Conservation (phyloP, 2,113 vertebrate genomes). For the Nothocercus nigrocapillus region DNA sequence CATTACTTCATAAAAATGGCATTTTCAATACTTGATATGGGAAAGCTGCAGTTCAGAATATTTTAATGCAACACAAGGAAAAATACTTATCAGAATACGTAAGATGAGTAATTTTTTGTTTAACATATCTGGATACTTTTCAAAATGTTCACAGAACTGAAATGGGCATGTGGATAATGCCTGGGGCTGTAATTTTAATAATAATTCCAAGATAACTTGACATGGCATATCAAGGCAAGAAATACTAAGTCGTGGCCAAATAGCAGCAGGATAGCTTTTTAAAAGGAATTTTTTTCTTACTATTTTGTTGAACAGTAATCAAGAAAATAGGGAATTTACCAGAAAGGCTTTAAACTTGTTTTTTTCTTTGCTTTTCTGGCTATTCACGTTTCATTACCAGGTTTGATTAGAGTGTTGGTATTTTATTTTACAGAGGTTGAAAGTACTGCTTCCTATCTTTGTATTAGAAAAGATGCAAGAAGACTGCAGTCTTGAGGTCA, state of each 20-base stretch:
- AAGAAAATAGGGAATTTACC: neutral
- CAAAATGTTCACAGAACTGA: slow-evolving; percentile 1
- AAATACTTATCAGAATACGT: neutral
- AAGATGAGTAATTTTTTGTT: neutral
- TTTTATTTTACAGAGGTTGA: neutral
- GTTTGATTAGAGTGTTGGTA: neutral
- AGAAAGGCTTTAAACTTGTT: neutral
- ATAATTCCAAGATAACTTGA: slow-evolving; percentile 52
- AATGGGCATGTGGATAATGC: slow-evolving; percentile 47
- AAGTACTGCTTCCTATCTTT: neutral
- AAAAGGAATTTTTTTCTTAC: neutral
- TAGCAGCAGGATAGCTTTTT: slow-evolving; percentile 12
- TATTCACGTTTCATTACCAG: neutral
- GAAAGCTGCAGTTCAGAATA: neutral
- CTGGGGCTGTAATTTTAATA: slow-evolving; percentile 53
- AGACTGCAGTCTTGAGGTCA: neutral
- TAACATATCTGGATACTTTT: neutral
- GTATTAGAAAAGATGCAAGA: neutral
- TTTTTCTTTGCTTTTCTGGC: neutral
- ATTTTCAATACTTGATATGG: neutral
- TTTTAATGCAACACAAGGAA: neutral
- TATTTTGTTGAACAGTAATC: neutral
- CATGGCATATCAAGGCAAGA: slow-evolving; percentile 31
- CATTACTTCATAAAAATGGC: neutral
- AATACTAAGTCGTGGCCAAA: neutral